Evolutionary conservation across 2,797 vertebrate genomes (phyloP).

Genomic region (Enteromius thamalakanensis): DNA sequence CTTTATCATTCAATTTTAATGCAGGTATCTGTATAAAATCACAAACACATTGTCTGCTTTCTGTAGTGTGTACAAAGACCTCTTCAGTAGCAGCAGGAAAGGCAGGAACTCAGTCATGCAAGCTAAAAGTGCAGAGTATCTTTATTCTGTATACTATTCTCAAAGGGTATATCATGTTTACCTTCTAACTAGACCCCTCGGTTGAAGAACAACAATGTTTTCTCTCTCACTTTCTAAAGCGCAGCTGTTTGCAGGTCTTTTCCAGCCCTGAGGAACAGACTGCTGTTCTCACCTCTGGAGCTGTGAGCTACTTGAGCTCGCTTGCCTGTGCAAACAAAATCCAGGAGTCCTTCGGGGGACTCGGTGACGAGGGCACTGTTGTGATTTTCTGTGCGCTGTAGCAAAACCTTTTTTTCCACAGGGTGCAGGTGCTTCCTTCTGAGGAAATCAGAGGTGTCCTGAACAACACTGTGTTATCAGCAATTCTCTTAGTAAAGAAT

Average conservation of each 20-base stretch:
- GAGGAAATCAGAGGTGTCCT: constrained; percentile 46
- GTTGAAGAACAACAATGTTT: constrained; percentile 20
- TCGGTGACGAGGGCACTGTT: constrained; percentile 11
- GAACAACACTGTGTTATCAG: constrained; percentile 30
- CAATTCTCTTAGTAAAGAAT: constrained; percentile 13
- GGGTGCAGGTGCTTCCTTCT: constrained; percentile 58
- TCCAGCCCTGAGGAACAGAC: background rate
- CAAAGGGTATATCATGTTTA: background rate
- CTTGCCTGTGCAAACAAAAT: constrained; percentile 36
- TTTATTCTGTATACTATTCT: background rate
- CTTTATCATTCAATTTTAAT: background rate
- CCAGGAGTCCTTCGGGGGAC: constrained; percentile 2
- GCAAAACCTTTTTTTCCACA: constrained; percentile 36
- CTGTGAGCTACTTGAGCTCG: constrained; percentile 19
- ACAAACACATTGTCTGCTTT: background rate
- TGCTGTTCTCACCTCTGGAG: constrained; percentile 36
- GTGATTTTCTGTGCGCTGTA: constrained; percentile 31
- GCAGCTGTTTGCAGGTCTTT: constrained; percentile 28
- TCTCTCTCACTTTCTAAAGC: constrained; percentile 34
- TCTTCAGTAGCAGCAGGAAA: constrained; percentile 5
- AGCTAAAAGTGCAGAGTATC: background rate
- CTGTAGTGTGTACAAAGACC: background rate
- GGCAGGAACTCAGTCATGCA: background rate
- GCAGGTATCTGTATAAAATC: background rate
- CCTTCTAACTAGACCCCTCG: constrained; percentile 14